Evolutionary conservation across 1,140 invertebrate genomes (phyloP), one percentile per base, ranked within the genome.

Genomic region (Drosophila virilis): DNA sequence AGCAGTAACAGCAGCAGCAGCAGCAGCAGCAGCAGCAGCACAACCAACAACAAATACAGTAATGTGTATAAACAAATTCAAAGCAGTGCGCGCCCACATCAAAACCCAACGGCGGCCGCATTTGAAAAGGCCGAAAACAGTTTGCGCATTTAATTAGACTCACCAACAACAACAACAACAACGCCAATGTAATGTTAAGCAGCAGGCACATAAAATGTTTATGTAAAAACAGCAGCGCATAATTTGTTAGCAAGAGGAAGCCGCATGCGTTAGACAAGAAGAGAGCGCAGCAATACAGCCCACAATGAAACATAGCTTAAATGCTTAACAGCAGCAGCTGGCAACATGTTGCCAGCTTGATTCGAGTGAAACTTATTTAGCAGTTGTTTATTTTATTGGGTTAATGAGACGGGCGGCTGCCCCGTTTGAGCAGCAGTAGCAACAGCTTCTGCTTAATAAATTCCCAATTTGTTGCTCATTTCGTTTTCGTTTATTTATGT

Each of bases 11-110:
- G 45, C 48, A 46, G 17, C 61, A 68, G 46, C 65, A n/a, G n/a
- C 67, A 38, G 8, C 59, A 70, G 15, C 58, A 61, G 22, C 67
- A 55, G 45, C 48, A 46, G 17, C 61, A 68, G 46, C 65, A n/a
- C n/a, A n/a, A n/a, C n/a, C n/a, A 57, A 32, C 42, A 64, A 52
- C 58, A 55, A 62, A 35, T 57, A 62, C 70, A 54, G 45, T 55
- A 33, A 37, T 89, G 70, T 80, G 82, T 55, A 74, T 84, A 84
- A 84, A 88, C 84, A 88, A 80, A 89, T 89, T 89, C 76, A 84
- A 84, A 84, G 74, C 77, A 78, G 8, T 71, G 77, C 55, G 78
- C 84, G 84, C 84, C 84, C 84, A 89, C 84, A 89, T 90, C 67
- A 85, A 85, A 65, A 75, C 35, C 38, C 45, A 72, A 79, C 40